Evolutionary conservation across 2,797 vertebrate species (phyloP).

Genomic region (Fistularia commersonii): DNA sequence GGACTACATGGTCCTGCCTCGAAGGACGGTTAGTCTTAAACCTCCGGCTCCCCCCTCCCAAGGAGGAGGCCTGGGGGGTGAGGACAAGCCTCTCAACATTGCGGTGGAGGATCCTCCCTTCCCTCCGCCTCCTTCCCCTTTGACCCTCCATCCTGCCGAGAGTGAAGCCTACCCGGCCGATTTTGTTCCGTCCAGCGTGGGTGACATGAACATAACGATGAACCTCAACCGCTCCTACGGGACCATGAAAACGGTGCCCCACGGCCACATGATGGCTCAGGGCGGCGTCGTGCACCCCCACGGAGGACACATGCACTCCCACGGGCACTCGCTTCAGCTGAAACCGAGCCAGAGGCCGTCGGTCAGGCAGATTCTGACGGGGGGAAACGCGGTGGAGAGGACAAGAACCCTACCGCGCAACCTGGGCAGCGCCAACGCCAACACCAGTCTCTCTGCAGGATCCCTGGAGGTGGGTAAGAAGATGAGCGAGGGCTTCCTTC

Average conservation of each 20-base stretch:
- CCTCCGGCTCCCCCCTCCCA: constrained; percentile 72
- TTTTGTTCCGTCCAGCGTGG: constrained; percentile 82
- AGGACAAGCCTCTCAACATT: constrained; percentile 80
- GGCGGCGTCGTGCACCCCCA: constrained; percentile 68
- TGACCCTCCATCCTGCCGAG: constrained; percentile 81
- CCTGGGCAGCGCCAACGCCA: constrained; percentile 87
- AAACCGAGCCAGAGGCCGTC: constrained; percentile 86
- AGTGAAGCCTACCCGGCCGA: constrained; percentile 84
- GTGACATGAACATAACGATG: constrained; percentile 83
- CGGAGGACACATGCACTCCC: constrained; percentile 69
- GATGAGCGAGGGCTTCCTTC: constrained; percentile 8
- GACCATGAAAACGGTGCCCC: constrained; percentile 88
- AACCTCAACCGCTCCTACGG: constrained; percentile 93
- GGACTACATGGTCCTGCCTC: constrained; percentile 97
- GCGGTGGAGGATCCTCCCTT: constrained; percentile 84
- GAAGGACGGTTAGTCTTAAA: constrained; percentile 90
- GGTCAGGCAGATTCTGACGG: constrained; percentile 88
- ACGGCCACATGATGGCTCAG: constrained; percentile 68
- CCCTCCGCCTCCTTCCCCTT: constrained; percentile 75
- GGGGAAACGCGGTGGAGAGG: constrained; percentile 86
- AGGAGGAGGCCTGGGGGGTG: constrained; percentile 75
- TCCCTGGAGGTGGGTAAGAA: constrained; percentile 91
- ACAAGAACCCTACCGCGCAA: constrained; percentile 97
- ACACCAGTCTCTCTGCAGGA: constrained; percentile 87
- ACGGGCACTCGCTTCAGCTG: constrained; percentile 88